These are phyloP conservation scores for Chaetogeoica ovagalla DNA, from an alignment of 2,888 invertebrate species.

Conservation along the genomic window DNA sequence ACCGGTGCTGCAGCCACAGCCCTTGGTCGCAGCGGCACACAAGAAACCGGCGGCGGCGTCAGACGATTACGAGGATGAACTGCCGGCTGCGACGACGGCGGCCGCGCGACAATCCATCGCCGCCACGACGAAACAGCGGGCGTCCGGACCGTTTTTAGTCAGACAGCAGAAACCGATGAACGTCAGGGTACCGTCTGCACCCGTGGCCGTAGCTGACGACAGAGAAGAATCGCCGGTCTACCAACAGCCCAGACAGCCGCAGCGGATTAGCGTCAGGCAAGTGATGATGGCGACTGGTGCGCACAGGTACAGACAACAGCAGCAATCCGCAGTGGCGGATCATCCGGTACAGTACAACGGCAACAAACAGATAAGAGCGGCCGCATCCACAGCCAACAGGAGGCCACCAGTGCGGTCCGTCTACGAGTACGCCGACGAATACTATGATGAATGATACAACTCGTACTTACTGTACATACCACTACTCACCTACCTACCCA, in stretches of 20 bases:
- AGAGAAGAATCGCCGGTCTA: not conserved
- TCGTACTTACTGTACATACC: too few species aligned
- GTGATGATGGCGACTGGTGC: not conserved
- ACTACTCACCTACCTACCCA: too few species aligned
- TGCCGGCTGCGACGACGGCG: slow-evolving; percentile 19
- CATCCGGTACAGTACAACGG: slow-evolving; percentile 9
- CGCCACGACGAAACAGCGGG: slow-evolving; percentile 34
- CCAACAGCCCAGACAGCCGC: slow-evolving; percentile 26
- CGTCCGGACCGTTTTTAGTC: slow-evolving; percentile 13
- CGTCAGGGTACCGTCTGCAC: not conserved
- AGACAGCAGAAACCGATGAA: slow-evolving; percentile 14
- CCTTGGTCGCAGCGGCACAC: not conserved
- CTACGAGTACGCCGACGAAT: slow-evolving; percentile 48
- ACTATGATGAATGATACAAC: slow-evolving; percentile 28
- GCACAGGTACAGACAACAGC: slow-evolving; percentile 20
- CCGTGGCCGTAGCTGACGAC: not conserved
- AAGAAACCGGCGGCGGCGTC: slow-evolving; percentile 1
- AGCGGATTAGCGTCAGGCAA: slow-evolving; percentile 38
- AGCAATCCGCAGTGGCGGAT: not conserved
- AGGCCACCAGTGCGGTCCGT: slow-evolving; percentile 29
- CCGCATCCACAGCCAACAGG: not conserved
- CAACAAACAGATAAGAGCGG: slow-evolving; percentile 1
- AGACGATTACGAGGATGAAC: slow-evolving; percentile 43
- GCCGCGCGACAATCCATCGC: slow-evolving; percentile 19
- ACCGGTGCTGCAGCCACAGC: not conserved